Evolutionary conservation across 2,113 vertebrate genomes (phyloP), one percentile per base, ranked within the genome.

Genomic region (Galbula dea): DNA sequence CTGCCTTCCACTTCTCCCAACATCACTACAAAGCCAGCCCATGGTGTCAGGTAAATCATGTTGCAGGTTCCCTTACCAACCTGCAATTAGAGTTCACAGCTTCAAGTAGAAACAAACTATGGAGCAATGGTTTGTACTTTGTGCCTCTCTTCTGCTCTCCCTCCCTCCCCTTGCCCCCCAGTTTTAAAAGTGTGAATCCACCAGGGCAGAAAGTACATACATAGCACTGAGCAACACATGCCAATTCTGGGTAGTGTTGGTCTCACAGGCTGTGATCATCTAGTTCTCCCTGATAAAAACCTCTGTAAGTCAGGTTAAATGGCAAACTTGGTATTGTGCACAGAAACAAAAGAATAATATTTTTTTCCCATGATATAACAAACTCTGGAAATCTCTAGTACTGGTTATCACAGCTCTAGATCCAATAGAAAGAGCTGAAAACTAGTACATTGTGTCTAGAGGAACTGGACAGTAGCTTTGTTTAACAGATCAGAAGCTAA

Each of bases 11-110:
- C n/a, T 34, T 21, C n/a, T 15, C 15, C 32, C 2, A 12, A 6
- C 0, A 1, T 13, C 29, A 17, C 13, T 2, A 26, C 78, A 45
- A 32, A 62, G 5, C 4, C 34, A 23, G 36, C 67, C 15, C 17
- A 7, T 11, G 29, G 43, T 41, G 51, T 14, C 41, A 26, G 30
- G 3, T 12, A 6, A 23, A 12, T 21, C 13, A 1, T 3, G 1
- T 2, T 10, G 15, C 12, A 3, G 3, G 17, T 23, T 37, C 37
- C 48, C 46, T 48, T 22, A n/a, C 29, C 37, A 26, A 41, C 51
- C 69, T 11, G 21, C 48, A 24, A 3, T 49, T 48, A 48, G 8
- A 39, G 8, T 30, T 19, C 18, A 16, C 2, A 5, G 36, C 21
- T 41, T 14, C 2, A 2, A 54, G 18, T 18, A 23, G 58, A 45